Evolutionary conservation across 2,888 invertebrate species (phyloP), one percentile per base, ranked within the genome.

Genomic region (Alloplasta piceator): DNA sequence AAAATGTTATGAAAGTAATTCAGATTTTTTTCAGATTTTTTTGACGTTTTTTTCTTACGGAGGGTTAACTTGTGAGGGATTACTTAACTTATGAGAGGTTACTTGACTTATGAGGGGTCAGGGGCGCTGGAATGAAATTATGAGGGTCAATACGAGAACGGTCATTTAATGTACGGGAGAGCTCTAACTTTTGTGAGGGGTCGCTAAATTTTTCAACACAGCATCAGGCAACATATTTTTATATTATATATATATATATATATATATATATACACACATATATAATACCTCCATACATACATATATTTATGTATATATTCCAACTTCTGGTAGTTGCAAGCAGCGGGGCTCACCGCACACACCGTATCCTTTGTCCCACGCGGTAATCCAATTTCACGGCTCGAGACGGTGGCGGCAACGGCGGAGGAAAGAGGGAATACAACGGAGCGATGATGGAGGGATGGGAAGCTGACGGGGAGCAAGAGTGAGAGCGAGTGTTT

Each of bases 351-450:
- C 26, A 26, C 26, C 26, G 3, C 77, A 81, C 70, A 78, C 79
- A 82, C 78, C 71, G 83, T 87, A 86, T 86, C 86, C 87, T 87
- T 87, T 86, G 86, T 87, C 86, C 87, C 86, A 84, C 85, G 84
- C 82, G 85, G 85, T 84, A 84, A 86, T 86, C 84, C 85, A 82
- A 86, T 85, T 80, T 84, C 83, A 81, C 84, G 82, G 83, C 76
- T 74, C 76, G 73, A 78, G 83, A 71, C 67, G 76, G 70, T 74
- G 79, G 75, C 75, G 75, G 72, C 63, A 73, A 67, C 36, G 74
- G 64, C 56, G 77, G 60, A 72, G 63, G 16, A 73, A 73, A 26
- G 48, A 76, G 70, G 63, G 63, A 81, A 64, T 77, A 68, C 41
- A 61, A 52, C 60, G 71, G 63, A 66, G 80, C 66, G 70, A 14